Percentiles rank a stretch among this genome's conserved stretches.
phyloP scores from a whole-genome alignment of 1,140 invertebrate genomes.

The Meloidogyne chitwoodi region DNA sequence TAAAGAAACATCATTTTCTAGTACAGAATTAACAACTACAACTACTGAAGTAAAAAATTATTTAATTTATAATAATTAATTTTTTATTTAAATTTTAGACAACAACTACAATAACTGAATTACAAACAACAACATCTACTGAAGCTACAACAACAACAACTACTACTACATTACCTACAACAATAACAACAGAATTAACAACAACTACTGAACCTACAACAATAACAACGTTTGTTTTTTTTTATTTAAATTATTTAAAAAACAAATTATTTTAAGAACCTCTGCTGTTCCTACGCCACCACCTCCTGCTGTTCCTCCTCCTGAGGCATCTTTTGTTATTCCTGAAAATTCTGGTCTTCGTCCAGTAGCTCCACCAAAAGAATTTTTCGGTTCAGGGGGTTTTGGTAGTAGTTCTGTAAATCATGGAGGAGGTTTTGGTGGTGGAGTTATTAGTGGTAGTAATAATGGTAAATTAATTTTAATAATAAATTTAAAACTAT shows the following conservation, averaged over 20 bases:
- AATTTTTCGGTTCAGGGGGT: conserved; percentile 47
- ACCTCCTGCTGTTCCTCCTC: conserved; percentile 19
- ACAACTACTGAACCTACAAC: conserved; percentile 4
- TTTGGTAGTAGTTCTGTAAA: conserved; percentile 42
- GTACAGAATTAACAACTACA: conserved; percentile 1
- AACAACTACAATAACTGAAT: conserved; percentile 3
- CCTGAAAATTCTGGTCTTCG: conserved; percentile 58
- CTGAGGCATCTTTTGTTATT: conserved; percentile 45
- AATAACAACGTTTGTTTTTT: neutral
- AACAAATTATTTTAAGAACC: neutral
- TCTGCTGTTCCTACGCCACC: conserved; percentile 6
- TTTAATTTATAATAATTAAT: neutral
- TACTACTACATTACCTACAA: conserved; percentile 16
- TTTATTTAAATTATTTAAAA: neutral
- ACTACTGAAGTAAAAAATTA: neutral
- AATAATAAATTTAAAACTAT: too few relatives aligned
- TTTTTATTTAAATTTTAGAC: conserved; percentile 7
- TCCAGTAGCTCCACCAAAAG: conserved; percentile 54
- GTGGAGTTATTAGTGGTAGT: conserved; percentile 27
- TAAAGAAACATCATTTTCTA: neutral
- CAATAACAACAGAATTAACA: neutral
- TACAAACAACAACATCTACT: conserved; percentile 16
- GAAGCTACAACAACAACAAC: conserved; percentile 4
- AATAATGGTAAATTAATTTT: neutral
- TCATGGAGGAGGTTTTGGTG: conserved; percentile 30